A percentile compares a stretch with the other conserved stretches of the same genome.
Evolutionary conservation across 2,888 invertebrate genomes (phyloP).

Genomic region (Criorhina ranunculi): DNA sequence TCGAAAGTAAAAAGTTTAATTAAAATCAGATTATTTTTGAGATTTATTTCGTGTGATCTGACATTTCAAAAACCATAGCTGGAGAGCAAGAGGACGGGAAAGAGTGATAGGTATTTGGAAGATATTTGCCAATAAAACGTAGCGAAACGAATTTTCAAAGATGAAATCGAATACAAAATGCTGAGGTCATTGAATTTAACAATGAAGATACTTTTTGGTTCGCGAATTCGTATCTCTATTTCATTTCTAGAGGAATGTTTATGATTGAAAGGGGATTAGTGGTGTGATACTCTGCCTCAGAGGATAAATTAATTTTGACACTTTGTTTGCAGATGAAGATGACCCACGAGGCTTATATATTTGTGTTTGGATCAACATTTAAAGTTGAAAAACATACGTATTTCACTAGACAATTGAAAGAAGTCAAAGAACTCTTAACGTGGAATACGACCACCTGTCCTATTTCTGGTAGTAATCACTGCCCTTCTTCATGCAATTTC

Average conservation of each 20-base stretch:
- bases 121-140: constrained; percentile 25
- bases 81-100: neutral
- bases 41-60: constrained; percentile 39
- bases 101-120: neutral
- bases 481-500: too few species aligned
- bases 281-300: too few species aligned
- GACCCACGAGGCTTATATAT: too few species aligned
- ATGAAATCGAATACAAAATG: constrained; percentile 20
- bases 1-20: constrained; percentile 72
- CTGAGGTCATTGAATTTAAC: constrained; percentile 58
- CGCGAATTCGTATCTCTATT: constrained; percentile 13
- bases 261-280: too few species aligned
- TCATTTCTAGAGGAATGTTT: neutral
- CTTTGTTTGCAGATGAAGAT: too few species aligned
- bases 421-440: neutral
- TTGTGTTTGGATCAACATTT: too few species aligned
- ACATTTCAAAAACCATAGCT: constrained; percentile 4
- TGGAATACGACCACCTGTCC: too few species aligned
- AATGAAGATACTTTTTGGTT: constrained; percentile 39
- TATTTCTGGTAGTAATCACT: too few species aligned
- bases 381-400: too few species aligned
- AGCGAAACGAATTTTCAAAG: constrained; percentile 22
- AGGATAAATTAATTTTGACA: too few species aligned
- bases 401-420: too few species aligned
- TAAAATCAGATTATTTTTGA: constrained; percentile 67